Evolutionary conservation across 2,888 invertebrate genomes (phyloP).

Genomic region (Drosophila limbata): DNA sequence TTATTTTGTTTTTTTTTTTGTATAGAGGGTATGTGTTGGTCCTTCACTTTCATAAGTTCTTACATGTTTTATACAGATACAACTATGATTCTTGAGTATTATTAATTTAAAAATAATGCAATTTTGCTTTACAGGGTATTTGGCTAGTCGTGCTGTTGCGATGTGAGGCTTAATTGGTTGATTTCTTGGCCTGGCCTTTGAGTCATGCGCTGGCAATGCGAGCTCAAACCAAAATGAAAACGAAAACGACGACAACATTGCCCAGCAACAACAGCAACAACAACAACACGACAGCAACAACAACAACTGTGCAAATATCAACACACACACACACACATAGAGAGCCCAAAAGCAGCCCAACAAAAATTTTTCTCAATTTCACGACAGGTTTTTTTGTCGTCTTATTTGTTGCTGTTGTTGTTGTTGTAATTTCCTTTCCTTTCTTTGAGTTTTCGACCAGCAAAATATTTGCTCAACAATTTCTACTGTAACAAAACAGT

Average conservation of each 20-base stretch:
- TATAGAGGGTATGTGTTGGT: constrained; percentile 29
- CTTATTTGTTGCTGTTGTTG: constrained; percentile 15
- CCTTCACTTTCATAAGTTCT: background rate
- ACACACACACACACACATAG: constrained; percentile 24
- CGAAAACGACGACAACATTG: constrained; percentile 70
- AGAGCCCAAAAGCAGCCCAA: constrained; percentile 36
- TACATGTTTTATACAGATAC: too few species aligned
- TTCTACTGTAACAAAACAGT: constrained; percentile 68
- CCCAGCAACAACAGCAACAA: constrained; percentile 42
- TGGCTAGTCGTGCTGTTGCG: background rate
- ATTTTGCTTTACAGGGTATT: constrained; percentile 7
- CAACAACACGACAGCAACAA: constrained; percentile 28
- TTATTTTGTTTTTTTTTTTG: background rate
- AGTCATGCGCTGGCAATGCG: constrained; percentile 62
- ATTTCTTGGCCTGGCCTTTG: constrained; percentile 51
- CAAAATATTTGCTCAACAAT: constrained; percentile 77
- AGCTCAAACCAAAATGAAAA: constrained; percentile 58
- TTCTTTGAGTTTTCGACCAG: constrained; percentile 38
- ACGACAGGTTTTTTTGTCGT: constrained; percentile 64
- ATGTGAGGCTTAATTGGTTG: constrained; percentile 6
- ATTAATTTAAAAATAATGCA: background rate
- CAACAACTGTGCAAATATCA: constrained; percentile 71
- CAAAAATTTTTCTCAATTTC: constrained; percentile 70
- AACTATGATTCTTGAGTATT: too few species aligned
- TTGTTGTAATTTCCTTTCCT: constrained; percentile 50